Evolutionary conservation across 2,113 vertebrate species (phyloP).

Genomic region (Scomber scombrus): DNA sequence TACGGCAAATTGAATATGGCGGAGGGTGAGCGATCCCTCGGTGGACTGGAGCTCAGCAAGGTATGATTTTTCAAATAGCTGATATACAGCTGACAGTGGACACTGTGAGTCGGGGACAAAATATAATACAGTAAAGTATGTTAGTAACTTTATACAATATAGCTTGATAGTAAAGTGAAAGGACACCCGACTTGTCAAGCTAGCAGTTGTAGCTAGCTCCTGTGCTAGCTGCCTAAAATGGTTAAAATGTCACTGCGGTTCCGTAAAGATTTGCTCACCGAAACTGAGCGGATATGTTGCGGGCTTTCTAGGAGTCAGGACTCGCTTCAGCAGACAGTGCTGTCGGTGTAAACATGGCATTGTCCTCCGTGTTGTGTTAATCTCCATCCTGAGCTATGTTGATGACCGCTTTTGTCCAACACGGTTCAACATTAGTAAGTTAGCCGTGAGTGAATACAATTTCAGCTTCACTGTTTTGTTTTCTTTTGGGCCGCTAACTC

Average conservation of each 20-base stretch:
- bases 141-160: neutral
- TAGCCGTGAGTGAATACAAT: neutral
- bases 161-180: neutral
- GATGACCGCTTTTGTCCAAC: slow-evolving; percentile 20
- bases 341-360: neutral
- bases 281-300: too few relatives aligned
- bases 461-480: neutral
- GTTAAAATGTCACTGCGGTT: slow-evolving; percentile 19
- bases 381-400: slow-evolving; percentile 10
- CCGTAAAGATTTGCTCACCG: neutral
- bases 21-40: slow-evolving; percentile 72
- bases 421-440: neutral
- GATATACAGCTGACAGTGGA: slow-evolving; percentile 25
- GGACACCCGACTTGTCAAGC: neutral
- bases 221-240: slow-evolving; percentile 41
- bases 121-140: neutral
- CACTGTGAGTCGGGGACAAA: too few relatives aligned
- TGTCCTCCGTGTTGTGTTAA: neutral
- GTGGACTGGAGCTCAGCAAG: slow-evolving; percentile 81
- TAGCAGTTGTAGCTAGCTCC: slow-evolving; percentile 50
- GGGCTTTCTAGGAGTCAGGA: neutral
- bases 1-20: slow-evolving; percentile 86
- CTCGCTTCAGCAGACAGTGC: neutral
- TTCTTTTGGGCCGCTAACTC: neutral
- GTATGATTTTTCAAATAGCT: slow-evolving; percentile 61